Evolutionary conservation across 1,140 invertebrate genomes (phyloP).

Genomic region (Sinonovacula constricta): DNA sequence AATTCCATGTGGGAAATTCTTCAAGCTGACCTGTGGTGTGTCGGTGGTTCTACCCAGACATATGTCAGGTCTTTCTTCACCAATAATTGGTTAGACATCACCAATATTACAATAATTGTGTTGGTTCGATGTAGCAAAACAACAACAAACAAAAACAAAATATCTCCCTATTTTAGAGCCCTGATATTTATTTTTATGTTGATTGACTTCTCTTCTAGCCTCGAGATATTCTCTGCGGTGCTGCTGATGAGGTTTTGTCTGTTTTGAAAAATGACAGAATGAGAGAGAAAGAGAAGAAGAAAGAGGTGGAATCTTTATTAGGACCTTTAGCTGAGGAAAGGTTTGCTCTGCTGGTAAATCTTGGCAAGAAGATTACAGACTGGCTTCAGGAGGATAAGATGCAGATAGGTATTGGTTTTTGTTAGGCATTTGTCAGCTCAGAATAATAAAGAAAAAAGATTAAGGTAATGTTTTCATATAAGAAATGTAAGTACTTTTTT

Average conservation of each 20-base stretch:
- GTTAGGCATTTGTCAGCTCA: too few relatives aligned
- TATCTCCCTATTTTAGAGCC: neutral
- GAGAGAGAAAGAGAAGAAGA: constrained; percentile 96
- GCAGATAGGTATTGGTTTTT: constrained; percentile 79
- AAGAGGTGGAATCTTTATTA: constrained; percentile 91
- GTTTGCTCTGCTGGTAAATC: constrained; percentile 96
- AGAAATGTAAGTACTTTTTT: too few relatives aligned
- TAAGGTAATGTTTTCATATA: too few relatives aligned
- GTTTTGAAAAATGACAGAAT: constrained; percentile 97
- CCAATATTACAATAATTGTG: too few relatives aligned
- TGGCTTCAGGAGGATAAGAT: constrained; percentile 92
- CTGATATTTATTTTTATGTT: neutral
- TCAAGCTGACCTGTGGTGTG: too few relatives aligned
- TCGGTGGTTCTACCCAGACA: too few relatives aligned
- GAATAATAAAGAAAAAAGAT: too few relatives aligned
- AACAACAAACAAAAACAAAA: too few relatives aligned
- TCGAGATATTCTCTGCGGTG: constrained; percentile 96
- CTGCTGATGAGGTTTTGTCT: constrained; percentile 97
- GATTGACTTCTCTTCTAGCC: constrained; percentile 81
- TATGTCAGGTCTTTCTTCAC: too few relatives aligned
- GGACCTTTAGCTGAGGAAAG: constrained; percentile 94
- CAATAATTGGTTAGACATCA: too few relatives aligned
- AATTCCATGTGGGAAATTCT: neutral
- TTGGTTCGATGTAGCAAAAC: too few relatives aligned
- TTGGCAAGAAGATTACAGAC: constrained; percentile 99